These are phyloP conservation scores for Cheilosia pagana DNA, from an alignment of 2,888 invertebrate species.

Conservation along the genomic window DNA sequence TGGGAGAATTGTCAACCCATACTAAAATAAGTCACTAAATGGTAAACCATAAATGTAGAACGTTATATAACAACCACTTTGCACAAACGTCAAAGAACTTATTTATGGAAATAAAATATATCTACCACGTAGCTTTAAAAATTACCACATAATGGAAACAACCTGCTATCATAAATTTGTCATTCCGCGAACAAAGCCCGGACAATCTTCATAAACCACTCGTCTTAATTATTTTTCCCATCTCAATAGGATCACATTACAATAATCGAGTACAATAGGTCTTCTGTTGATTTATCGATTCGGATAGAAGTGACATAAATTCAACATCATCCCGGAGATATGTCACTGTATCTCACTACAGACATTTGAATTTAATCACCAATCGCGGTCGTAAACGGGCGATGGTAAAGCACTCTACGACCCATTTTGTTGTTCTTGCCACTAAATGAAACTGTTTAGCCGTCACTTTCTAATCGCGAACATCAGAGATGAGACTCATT, in stretches of 20 bases:
- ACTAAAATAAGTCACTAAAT: too few species aligned
- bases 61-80: too few species aligned
- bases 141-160: background rate
- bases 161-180: constrained; percentile 13
- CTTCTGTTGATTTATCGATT: constrained; percentile 30
- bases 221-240: background rate
- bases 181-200: background rate
- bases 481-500: constrained; percentile 27
- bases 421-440: constrained; percentile 14
- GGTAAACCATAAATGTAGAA: too few species aligned
- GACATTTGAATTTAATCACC: constrained; percentile 11
- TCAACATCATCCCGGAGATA: constrained; percentile 17
- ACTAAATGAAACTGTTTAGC: constrained; percentile 14
- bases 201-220: background rate
- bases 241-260: background rate
- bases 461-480: constrained; percentile 25
- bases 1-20: too few species aligned
- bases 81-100: too few species aligned
- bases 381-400: background rate
- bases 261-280: constrained; percentile 33
- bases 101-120: too few species aligned
- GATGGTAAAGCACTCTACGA: constrained; percentile 24
- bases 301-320: constrained; percentile 33
- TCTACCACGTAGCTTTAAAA: too few species aligned
- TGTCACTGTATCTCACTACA: constrained; percentile 16